Conservation (phyloP, 1,140 invertebrate genomes). For the Lycorma delicatula region DNA sequence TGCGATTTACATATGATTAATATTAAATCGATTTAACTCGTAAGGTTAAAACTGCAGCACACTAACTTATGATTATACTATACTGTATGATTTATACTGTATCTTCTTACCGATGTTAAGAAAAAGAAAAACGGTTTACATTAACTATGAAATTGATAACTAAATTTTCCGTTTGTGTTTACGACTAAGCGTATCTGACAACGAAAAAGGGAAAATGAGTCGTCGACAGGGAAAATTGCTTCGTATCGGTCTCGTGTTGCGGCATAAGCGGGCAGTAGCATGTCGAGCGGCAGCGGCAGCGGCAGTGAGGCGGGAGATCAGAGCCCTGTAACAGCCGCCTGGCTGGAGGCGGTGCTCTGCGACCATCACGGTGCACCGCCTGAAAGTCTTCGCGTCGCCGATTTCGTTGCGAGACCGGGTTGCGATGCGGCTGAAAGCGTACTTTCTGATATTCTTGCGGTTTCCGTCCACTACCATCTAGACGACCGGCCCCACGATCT, state of each 20-base stretch:
- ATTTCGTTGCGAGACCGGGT: conserved; percentile 33
- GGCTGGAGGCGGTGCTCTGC: conserved; percentile 48
- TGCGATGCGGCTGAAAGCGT: conserved; percentile 48
- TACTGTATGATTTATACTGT: too few relatives aligned
- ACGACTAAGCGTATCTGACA: too few relatives aligned
- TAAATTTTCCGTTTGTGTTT: too few relatives aligned
- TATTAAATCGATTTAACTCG: too few relatives aligned
- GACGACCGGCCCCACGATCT: conserved; percentile 31
- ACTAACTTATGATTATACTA: too few relatives aligned
- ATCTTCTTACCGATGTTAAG: too few relatives aligned
- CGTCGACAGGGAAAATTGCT: conserved; percentile 2
- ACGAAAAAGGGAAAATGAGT: conserved; percentile 26
- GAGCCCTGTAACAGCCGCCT: conserved; percentile 49
- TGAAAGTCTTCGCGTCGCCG: conserved; percentile 23
- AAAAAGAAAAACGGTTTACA: too few relatives aligned
- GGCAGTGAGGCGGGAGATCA: conserved; percentile 27
- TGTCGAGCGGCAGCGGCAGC: conserved; percentile 26
- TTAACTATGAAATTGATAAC: too few relatives aligned
- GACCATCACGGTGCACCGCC: conserved; percentile 42
- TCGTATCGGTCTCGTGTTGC: conserved; percentile 34
- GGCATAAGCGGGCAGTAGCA: conserved; percentile 32
- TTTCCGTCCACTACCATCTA: conserved; percentile 42
- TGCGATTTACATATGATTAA: too few relatives aligned
- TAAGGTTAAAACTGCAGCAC: too few relatives aligned
- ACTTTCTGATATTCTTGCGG: conserved; percentile 52